Percentiles rank a stretch among this genome's conserved stretches.
These are phyloP conservation scores for Phymastichus coffea DNA, from an alignment of 1,140 invertebrate species.

Conservation along the genomic window DNA sequence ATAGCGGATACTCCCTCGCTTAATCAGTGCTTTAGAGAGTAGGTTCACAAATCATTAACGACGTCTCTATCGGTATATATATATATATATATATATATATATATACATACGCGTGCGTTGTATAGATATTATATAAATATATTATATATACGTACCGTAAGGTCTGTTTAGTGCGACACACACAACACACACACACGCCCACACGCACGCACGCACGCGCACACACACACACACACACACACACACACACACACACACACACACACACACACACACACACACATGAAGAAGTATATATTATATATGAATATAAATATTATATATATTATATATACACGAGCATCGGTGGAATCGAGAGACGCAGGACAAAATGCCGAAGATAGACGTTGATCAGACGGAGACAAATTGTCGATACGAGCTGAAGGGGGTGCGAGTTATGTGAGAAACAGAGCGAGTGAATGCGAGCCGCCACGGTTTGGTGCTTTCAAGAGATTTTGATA, in stretches of 20 bases:
- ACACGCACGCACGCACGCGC: neutral
- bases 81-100: too few relatives aligned
- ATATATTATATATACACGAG: conserved; percentile 38
- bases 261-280: conserved; percentile 12
- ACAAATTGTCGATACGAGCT: conserved; percentile 21
- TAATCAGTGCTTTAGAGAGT: conserved; percentile 55
- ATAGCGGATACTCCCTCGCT: conserved; percentile 49
- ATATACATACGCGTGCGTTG: conserved; percentile 19
- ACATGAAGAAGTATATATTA: neutral
- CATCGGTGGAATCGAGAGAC: conserved; percentile 30
- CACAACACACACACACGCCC: neutral
- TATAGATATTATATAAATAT: conserved; percentile 25
- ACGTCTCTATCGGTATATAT: too few relatives aligned
- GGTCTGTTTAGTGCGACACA: too few relatives aligned
- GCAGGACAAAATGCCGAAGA: conserved; percentile 29
- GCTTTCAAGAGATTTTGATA: conserved; percentile 57
- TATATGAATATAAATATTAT: conserved; percentile 32
- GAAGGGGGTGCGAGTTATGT: conserved; percentile 11
- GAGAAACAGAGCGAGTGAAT: conserved; percentile 31
- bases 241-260: neutral
- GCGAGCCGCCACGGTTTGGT: conserved; percentile 51
- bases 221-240: too few relatives aligned
- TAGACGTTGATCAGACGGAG: conserved; percentile 17
- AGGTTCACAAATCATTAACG: conserved; percentile 17
- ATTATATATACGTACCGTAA: too few relatives aligned